These are phyloP conservation scores for Rhadina sibilatrix DNA, from an alignment of 2,113 vertebrate genomes.

Conservation along the genomic window DNA sequence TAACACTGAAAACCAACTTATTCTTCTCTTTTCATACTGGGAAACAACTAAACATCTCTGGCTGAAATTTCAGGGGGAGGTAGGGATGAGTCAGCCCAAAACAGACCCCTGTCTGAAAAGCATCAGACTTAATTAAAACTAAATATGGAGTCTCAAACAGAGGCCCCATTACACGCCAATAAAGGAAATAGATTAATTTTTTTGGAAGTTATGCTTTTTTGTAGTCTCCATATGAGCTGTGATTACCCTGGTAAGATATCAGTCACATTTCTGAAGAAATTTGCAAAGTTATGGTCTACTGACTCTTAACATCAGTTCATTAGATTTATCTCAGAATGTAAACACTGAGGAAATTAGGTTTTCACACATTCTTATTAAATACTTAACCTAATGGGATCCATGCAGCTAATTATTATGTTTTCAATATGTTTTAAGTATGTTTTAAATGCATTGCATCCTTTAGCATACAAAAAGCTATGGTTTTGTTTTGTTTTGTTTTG, in stretches of 20 bases:
- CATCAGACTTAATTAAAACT: neutral
- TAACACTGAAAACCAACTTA: neutral
- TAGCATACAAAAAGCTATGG: neutral
- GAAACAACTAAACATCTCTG: neutral
- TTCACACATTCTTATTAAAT: neutral
- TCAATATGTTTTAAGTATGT: neutral
- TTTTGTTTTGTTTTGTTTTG: no score
- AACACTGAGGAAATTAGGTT: neutral
- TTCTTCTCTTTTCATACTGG: neutral
- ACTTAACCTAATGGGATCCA: neutral
- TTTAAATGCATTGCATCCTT: neutral
- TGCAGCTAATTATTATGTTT: neutral
- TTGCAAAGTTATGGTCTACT: neutral
- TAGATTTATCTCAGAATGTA: neutral
- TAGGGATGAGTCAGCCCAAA: neutral
- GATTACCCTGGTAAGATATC: neutral
- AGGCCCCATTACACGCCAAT: neutral
- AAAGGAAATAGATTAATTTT: neutral
- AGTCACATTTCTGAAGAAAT: neutral
- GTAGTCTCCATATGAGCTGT: neutral
- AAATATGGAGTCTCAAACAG: neutral
- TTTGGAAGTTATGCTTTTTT: neutral
- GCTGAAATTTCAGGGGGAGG: neutral
- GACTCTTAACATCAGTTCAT: neutral
- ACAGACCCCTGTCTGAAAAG: neutral